Evolutionary conservation across 1,140 invertebrate genomes (phyloP), one percentile per base, ranked within the genome.

Genomic region (Ceratina japonica): DNA sequence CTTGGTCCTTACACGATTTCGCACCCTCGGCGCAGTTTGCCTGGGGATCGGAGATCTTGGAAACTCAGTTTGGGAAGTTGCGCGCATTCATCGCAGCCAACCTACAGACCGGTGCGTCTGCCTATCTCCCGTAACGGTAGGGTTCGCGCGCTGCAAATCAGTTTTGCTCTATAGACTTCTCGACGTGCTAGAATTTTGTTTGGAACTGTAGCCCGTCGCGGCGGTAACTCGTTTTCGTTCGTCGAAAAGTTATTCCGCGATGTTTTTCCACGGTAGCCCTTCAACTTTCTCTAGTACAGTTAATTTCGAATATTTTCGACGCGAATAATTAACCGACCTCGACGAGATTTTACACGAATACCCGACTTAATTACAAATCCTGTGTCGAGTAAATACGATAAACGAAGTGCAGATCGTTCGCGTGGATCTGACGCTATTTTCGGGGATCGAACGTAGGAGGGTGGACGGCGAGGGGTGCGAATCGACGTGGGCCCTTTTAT

Each of bases 1-100:
- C 73, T 82, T 80, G 51, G 52, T 62, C 79, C 61, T 63, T 58
- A 69, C 83, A 80, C 83, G 65, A 82, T 85, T 80, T 82, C 83
- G 76, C 80, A 65, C 61, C 83, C 76, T 66, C 83, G 64, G 12
- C 81, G 44, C 56, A 10, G 27, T 18, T 5, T 15, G 49, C 16
- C 20, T 18, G 20, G 16, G 75, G 68, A 56, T 71, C 66, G 66
- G 20, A 71, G 68, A 63, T 79, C 74, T 83, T 82, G 82, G 70
- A 81, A 85, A 84, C 84, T 85, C 74, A 84, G 56, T 85, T 85
- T 84, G 58, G 51, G 77, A 86, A 86, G 76, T 86, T 85, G 84
- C 72, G 2, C 37, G 66, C 80, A 80, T 82, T 86, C 83, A 72
- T 84, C 82, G 81, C 63, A n/a, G 56, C 51, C 65, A 27, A 62